Evolutionary conservation across 1,140 invertebrate species (phyloP).

Genomic region (Drosophila mauritiana): DNA sequence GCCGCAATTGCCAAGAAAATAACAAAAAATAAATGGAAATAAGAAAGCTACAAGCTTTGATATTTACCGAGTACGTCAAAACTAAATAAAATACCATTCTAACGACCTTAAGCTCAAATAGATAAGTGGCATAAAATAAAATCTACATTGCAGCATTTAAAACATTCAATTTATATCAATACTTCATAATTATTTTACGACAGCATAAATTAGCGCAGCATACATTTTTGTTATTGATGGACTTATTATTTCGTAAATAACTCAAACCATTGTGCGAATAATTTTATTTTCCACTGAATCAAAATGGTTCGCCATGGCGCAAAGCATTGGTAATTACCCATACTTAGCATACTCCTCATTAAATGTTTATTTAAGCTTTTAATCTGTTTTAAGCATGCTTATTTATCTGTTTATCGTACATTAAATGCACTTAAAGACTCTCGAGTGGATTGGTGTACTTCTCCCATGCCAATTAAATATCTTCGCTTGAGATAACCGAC

Average conservation of each 20-base stretch:
- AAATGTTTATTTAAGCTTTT: background rate
- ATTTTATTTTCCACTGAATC: background rate
- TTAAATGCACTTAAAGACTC: conserved; percentile 26
- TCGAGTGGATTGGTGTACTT: background rate
- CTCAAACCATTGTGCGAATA: background rate
- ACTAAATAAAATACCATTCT: no score
- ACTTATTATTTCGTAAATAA: conserved; percentile 3
- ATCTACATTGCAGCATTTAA: background rate
- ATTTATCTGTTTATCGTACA: conserved; percentile 18
- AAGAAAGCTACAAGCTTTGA: background rate
- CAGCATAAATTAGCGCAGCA: no score
- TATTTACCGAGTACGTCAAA: no score
- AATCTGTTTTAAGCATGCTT: conserved; percentile 10
- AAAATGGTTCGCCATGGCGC: background rate
- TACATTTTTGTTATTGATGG: no score
- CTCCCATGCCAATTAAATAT: conserved; percentile 1
- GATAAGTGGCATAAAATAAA: no score
- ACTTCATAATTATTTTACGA: background rate
- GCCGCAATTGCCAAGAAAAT: conserved; percentile 45
- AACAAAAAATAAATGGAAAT: background rate
- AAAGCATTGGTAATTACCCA: conserved; percentile 1
- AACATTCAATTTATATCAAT: background rate
- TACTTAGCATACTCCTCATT: conserved; percentile 9
- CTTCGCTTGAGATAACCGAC: background rate
- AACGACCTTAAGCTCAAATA: no score